Base-by-base conservation (phyloP, 2,888 invertebrate genomes). In the Acronicta psi region DNA sequence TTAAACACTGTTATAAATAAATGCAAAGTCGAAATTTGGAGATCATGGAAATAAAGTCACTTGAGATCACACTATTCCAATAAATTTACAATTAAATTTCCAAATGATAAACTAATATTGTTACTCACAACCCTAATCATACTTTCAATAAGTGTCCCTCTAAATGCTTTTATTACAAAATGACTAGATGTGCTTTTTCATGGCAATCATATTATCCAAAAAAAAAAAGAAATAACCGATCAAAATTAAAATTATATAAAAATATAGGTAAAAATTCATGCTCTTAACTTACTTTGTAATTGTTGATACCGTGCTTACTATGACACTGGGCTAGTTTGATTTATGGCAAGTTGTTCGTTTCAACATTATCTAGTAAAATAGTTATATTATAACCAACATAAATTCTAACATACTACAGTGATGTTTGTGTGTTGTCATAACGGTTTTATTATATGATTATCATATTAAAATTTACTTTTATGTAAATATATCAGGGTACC, bases 71-170 rank as follows among this genome's bases (percentile, higher is more conserved):
- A 82, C 80, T 83, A 82, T 80, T 84, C 80, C 82, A 82, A 86
- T 81, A 85, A 79, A 67, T 73, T 84, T 81, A 84, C 68, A 80
- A 74, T 81, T 65, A 81, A 79, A 72, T 82, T 83, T 86, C 75
- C 82, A 84, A 86, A 86, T 73, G 79, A 87, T 85, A 87, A 81
- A 89, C 80, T 89, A 91, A 91, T 90, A 92, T 90, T 90, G 86
- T 90, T 85, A 86, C 85, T 93, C 93, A 93, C 93, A 93, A 93
- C 93, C 93, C 93, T 93, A 91, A 90, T 90, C 89, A 85, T 88
- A 85, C 82, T 79, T 80, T 82, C 79, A 75, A 80, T 58, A 75
- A 77, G 79, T 82, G 81, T 83, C 82, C 80, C 80, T 81, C 79
- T 87, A 88, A 89, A 89, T 88, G 86, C 85, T 85, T 84, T 82